A percentile compares a stretch with the other conserved stretches of the same genome.
phyloP scores from a whole-genome alignment of 2,888 invertebrate species.

The Xanthia togata region DNA sequence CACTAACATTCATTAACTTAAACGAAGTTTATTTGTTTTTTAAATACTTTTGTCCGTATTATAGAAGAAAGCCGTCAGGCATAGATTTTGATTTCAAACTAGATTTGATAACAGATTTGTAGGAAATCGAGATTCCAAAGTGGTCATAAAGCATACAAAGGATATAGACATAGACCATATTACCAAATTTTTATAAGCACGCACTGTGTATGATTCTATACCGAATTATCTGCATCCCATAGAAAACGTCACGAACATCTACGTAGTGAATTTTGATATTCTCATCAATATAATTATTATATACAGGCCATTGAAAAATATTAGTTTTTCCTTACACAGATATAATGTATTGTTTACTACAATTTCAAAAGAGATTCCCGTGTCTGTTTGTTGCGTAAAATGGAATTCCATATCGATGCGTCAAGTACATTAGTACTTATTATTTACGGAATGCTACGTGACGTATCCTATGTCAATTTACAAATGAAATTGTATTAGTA shows the following conservation, averaged over 20 bases:
- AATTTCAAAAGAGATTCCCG: conserved; percentile 50
- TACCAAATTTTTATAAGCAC: neutral
- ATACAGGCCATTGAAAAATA: neutral
- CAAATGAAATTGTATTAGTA: conserved; percentile 47
- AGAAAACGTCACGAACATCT: neutral
- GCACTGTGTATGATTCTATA: neutral
- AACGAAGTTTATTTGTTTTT: conserved; percentile 30
- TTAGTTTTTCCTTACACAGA: conserved; percentile 13
- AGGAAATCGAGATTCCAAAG: neutral
- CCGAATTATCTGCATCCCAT: neutral
- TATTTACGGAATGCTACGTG: conserved; percentile 45
- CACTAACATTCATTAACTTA: conserved; percentile 17
- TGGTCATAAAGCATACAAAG: neutral
- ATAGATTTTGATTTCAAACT: neutral
- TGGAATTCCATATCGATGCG: conserved; percentile 53
- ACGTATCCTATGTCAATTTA: conserved; percentile 52
- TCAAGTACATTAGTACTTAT: conserved; percentile 44
- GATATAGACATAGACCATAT: no score
- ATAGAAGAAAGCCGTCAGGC: neutral
- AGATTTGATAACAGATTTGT: neutral
- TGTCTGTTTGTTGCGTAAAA: conserved; percentile 52
- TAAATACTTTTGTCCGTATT: neutral
- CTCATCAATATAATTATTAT: neutral
- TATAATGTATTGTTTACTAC: conserved; percentile 23
- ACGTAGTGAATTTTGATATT: neutral